Evolutionary conservation across 2,113 vertebrate genomes (phyloP).

Genomic region (Rhinolophus sinicus): DNA sequence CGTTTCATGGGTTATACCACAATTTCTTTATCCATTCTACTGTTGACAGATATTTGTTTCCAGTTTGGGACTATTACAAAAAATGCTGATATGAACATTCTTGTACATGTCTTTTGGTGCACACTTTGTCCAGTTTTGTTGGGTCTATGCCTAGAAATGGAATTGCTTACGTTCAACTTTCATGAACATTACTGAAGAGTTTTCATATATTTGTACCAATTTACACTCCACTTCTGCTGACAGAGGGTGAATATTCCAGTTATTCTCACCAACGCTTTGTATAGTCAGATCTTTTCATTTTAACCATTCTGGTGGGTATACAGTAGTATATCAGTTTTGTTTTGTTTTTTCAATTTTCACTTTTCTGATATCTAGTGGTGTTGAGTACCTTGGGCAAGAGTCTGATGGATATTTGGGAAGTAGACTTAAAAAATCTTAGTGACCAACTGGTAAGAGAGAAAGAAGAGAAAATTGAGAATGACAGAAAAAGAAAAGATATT

Average conservation of each 20-base stretch:
- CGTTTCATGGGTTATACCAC: neutral
- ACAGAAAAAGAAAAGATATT: conserved; percentile 17
- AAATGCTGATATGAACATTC: conserved; percentile 5
- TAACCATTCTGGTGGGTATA: neutral
- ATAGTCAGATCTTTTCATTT: neutral
- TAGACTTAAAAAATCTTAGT: neutral
- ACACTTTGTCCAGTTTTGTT: neutral
- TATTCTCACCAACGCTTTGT: neutral
- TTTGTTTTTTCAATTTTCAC: neutral
- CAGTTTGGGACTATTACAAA: conserved; percentile 16
- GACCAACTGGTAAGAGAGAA: neutral
- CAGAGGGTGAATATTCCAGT: neutral
- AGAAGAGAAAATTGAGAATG: conserved; percentile 43
- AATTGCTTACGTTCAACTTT: neutral
- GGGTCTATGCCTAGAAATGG: neutral
- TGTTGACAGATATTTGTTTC: neutral
- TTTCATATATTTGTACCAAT: neutral
- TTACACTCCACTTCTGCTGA: neutral
- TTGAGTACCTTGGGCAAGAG: neutral
- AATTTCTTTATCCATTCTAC: neutral
- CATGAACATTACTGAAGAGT: neutral
- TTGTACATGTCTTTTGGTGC: neutral
- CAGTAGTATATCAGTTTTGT: neutral
- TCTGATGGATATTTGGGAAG: neutral
- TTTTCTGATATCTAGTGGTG: neutral